phyloP scores from a whole-genome alignment of 2,888 invertebrate species.

The Eilema sororculum region DNA sequence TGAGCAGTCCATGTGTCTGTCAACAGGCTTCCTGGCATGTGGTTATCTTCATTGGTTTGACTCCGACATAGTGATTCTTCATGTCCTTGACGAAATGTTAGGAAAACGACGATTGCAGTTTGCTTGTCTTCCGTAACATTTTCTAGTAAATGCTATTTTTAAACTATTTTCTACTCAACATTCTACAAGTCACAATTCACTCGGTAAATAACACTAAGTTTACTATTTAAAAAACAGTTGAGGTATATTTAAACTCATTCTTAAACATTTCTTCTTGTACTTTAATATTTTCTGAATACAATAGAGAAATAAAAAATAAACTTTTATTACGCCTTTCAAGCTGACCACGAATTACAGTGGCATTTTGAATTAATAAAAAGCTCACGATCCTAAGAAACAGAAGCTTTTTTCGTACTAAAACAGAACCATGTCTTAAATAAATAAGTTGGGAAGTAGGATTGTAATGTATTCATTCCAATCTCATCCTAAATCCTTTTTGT shows the following conservation, averaged over 20 bases:
- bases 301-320: background rate
- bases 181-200: background rate
- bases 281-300: background rate
- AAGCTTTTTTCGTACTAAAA: conserved; percentile 27
- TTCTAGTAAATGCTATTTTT: background rate
- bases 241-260: background rate
- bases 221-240: background rate
- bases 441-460: conserved; percentile 47
- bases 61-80: too few relatives aligned
- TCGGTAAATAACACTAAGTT: background rate
- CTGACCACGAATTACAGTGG: background rate
- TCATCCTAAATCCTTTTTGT: conserved; percentile 76
- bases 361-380: conserved; percentile 25
- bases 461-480: conserved; percentile 79
- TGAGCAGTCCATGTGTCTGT: too few relatives aligned
- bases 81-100: too few relatives aligned
- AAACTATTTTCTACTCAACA: background rate
- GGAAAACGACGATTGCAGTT: background rate
- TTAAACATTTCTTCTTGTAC: background rate
- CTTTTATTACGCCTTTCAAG: background rate
- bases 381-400: background rate
- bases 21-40: too few relatives aligned
- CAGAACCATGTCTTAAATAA: conserved; percentile 37
- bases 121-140: background rate
- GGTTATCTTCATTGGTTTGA: too few relatives aligned